phyloP scores from a whole-genome alignment of 1,140 invertebrate species.

The Pseudoatta argentina region DNA sequence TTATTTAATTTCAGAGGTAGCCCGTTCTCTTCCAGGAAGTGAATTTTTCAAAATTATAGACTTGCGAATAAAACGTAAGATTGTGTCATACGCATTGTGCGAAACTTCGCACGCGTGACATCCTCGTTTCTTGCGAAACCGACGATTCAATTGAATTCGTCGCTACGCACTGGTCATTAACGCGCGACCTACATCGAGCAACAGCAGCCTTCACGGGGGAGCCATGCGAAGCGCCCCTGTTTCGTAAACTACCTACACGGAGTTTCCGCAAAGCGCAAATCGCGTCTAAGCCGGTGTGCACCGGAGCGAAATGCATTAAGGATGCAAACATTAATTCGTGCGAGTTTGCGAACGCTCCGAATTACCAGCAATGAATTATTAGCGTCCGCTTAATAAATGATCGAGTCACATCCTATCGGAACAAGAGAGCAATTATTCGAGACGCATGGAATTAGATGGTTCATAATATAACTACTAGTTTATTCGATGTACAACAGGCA shows the following conservation, averaged over 20 bases:
- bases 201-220: constrained; percentile 21
- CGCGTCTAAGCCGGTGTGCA: constrained; percentile 61
- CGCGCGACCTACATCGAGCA: constrained; percentile 54
- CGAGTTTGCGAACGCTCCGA: constrained; percentile 39
- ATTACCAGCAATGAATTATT: constrained; percentile 59
- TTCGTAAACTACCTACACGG: constrained; percentile 61
- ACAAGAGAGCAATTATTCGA: constrained; percentile 50
- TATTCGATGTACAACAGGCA: not conserved
- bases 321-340: constrained; percentile 60
- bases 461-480: not conserved
- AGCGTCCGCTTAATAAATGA: constrained; percentile 58
- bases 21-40: not conserved
- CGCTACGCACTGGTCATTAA: constrained; percentile 58
- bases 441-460: constrained; percentile 20
- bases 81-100: constrained; percentile 15
- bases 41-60: not conserved
- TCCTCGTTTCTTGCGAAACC: constrained; percentile 39
- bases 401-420: constrained; percentile 34
- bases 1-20: too few relatives aligned
- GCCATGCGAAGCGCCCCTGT: constrained; percentile 34
- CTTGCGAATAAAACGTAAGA: not conserved
- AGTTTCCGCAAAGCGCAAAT: constrained; percentile 63
- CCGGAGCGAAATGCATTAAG: constrained; percentile 57
- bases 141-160: constrained; percentile 53
- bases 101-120: not conserved